Percentiles rank a stretch among this genome's conserved stretches.
These are phyloP conservation scores for Sitodiplosis mosellana DNA, from an alignment of 1,140 invertebrate species.

Conservation along the genomic window DNA sequence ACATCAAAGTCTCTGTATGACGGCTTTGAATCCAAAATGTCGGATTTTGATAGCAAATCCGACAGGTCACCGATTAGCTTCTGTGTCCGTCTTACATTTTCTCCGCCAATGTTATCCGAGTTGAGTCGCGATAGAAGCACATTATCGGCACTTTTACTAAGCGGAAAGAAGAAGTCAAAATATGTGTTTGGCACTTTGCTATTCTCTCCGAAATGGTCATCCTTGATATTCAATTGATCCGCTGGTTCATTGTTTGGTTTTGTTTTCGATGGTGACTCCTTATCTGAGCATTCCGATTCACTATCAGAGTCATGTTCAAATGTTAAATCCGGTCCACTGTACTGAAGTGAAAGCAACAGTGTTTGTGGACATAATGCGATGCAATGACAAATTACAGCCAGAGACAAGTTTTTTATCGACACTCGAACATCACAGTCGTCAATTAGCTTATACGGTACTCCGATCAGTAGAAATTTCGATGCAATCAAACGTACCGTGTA, in stretches of 20 bases:
- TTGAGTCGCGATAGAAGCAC: slow-evolving; percentile 5
- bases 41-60: slow-evolving; percentile 13
- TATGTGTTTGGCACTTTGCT: slow-evolving; percentile 10
- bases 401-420: slow-evolving; percentile 60
- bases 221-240: slow-evolving; percentile 17
- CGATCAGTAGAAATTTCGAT: slow-evolving; percentile 44
- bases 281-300: neutral
- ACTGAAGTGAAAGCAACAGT: slow-evolving; percentile 35
- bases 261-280: neutral
- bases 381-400: slow-evolving; percentile 47
- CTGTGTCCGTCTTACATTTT: neutral
- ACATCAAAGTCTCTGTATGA: neutral
- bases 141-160: slow-evolving; percentile 20
- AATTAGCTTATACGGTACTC: slow-evolving; percentile 32
- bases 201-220: slow-evolving; percentile 21
- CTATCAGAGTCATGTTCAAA: neutral
- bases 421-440: slow-evolving; percentile 50
- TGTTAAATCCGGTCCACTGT: slow-evolving; percentile 6
- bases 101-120: neutral
- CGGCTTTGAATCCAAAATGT: slow-evolving; percentile 12
- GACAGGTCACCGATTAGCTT: neutral
- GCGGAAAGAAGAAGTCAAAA: slow-evolving; percentile 9
- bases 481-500: slow-evolving; percentile 19
- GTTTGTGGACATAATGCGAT: slow-evolving; percentile 45
- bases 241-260: neutral